phyloP scores from a whole-genome alignment of 2,797 vertebrate genomes.

The Leuciscus waleckii region DNA sequence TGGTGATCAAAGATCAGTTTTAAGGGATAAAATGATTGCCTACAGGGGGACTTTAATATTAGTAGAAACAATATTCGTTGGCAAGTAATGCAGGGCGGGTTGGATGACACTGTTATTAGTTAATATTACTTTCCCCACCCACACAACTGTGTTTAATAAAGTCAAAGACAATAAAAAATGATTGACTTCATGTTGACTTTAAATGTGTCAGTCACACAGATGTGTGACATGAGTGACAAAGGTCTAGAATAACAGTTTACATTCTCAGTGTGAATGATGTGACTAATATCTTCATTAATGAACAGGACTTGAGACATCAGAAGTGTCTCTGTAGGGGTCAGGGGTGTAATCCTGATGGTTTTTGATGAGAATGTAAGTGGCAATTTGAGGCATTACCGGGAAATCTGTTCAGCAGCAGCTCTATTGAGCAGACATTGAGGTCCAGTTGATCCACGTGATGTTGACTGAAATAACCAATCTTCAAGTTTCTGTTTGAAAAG shows the following conservation, averaged over 20 bases:
- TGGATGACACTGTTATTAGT: background rate
- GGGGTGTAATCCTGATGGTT: background rate
- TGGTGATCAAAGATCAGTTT: no score
- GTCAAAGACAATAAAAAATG: background rate
- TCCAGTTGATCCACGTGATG: conserved; percentile 97
- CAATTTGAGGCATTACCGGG: conserved; percentile 79
- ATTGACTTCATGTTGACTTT: background rate
- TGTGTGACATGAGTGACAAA: background rate
- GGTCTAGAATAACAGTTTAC: background rate
- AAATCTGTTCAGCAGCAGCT: conserved; percentile 91
- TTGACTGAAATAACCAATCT: conserved; percentile 97
- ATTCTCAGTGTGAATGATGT: background rate
- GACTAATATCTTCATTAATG: background rate
- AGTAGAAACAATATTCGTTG: no score
- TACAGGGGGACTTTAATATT: no score
- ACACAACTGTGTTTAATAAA: background rate
- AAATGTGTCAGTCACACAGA: background rate
- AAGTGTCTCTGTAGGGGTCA: background rate
- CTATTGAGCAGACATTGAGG: conserved; percentile 92
- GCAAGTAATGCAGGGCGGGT: background rate
- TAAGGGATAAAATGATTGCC: no score
- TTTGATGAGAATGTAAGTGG: background rate
- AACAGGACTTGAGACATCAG: background rate
- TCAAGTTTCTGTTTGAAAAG: conserved; percentile 84
- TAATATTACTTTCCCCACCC: no score